Base-by-base conservation (phyloP, 2,888 invertebrate species). In the Lochmaea crataegi region DNA sequence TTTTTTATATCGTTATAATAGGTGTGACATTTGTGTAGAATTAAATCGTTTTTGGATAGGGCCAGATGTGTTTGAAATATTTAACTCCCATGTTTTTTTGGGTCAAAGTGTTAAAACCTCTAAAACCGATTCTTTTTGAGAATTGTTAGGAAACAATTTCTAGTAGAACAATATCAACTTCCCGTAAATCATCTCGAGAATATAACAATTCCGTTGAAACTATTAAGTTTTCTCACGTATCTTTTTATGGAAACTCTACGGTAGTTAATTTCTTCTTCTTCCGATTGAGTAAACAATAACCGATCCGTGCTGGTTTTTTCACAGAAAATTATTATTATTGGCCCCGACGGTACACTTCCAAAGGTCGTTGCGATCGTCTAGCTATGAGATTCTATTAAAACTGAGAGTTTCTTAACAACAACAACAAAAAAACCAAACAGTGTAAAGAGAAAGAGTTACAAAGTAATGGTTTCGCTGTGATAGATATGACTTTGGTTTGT, bases 211-310 rank as follows among this genome's bases (percentile, higher is more conserved):
- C 32, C 38, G 38, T n/a, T 38, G 38, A 65, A 53, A 42, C 65
- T 41, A 48, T 65, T 48, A 65, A 65, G 65, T 65, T 65, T 65
- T 65, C 65, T 65, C 53, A 53, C 65, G 65, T 65, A 65, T 65
- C 65, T 65, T 65, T 65, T 65, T 65, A 65, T 65, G 53, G 65
- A 53, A 53, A 41, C 16, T 48, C 14, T n/a, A 48, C 48, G 64
- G 64, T 65, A 42, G 64, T 65, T 65, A 65, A 26, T 65, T 65
- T 65, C 64, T 65, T 65, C 65, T 65, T 65, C 65, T 65, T 65
- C 38, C 53, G 65, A 65, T 65, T 38, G 65, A 53, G 65, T 65
- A 65, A 65, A 65, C 65, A 65, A 65, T 65, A 65, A 65, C 26
- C 51, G 65, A 65, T 65, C 26, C 53, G 53, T 53, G 26, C 65